Base-by-base conservation (phyloP, 2,888 invertebrate species). In the Tortricodes alternella region DNA sequence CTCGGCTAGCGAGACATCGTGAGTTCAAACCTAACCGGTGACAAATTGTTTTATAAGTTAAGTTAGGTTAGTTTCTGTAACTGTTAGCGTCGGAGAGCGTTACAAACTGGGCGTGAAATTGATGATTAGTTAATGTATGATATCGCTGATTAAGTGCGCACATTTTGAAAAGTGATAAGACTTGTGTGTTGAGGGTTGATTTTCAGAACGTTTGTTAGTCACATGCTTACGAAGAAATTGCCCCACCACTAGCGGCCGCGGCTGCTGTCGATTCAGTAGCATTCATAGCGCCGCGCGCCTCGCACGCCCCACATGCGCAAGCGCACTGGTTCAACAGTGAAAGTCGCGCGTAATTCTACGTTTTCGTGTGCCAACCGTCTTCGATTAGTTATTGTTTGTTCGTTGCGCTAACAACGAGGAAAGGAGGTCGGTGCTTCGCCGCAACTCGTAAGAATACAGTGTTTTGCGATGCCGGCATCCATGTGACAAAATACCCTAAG, bases 301-400 rank as follows among this genome's bases (percentile, higher is more conserved):
- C 82, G 83, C 84, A 85, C 88, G 88, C 77, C 61, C 60, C 73
- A 71, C 68, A 69, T 71, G 80, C 74, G 77, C 79, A 72, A 76
- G 79, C 80, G 74, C 76, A 71, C 50, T 64, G 64, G 59, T 59
- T 67, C 52, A 73, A 70, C 77, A 88, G 89, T 89, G 89, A 89
- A 89, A 89, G 87, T 86, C 80, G 83, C 86, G 85, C 80, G 82
- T 83, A 80, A 83, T 78, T 83, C 81, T 78, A 79, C 77, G 71
- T 80, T 82, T 83, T 83, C 82, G 86, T 84, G 80, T 74, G 76
- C 72, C 81, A 74, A 11, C 77, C 80, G 76, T 86, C 85, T 86
- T 86, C 87, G 83, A 87, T 85, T 88, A 88, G 86, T 86, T 88
- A 80, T 84, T 85, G 83, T 88, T 87, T 87, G 83, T 78, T 79